phyloP scores from a whole-genome alignment of 2,888 invertebrate species.

The Himalopsyche anomala region DNA sequence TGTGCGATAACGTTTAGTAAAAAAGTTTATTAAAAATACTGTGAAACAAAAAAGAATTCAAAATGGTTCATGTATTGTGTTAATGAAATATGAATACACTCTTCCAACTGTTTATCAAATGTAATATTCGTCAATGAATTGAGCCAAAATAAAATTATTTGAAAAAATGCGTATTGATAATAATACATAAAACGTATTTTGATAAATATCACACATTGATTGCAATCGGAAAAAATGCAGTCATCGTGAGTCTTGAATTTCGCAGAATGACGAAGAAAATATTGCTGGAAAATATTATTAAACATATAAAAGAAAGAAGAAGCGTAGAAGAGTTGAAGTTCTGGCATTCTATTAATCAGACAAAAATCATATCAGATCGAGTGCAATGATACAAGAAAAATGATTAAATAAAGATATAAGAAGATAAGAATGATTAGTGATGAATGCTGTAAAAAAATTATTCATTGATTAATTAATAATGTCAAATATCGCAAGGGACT shows the following conservation, averaged over 20 bases:
- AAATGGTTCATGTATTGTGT: no score
- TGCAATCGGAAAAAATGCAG: background rate
- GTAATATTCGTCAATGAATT: no score
- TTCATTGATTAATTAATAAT: background rate
- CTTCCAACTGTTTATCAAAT: no score
- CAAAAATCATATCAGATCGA: constrained; percentile 27
- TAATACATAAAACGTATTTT: no score
- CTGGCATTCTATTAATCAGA: constrained; percentile 17
- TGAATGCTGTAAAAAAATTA: constrained; percentile 24
- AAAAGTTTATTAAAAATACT: no score
- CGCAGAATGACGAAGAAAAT: constrained; percentile 66
- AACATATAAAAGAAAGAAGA: constrained; percentile 68
- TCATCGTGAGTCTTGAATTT: constrained; percentile 51
- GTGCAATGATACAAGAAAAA: constrained; percentile 27
- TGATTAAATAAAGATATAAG: background rate
- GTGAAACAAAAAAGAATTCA: no score
- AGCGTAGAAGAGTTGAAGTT: constrained; percentile 6
- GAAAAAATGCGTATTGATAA: no score
- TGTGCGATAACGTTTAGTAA: no score
- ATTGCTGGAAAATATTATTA: constrained; percentile 68
- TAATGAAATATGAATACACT: no score
- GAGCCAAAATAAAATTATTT: no score
- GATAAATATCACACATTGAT: background rate
- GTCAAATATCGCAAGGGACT: no score
- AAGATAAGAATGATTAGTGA: constrained; percentile 1